Conservation (phyloP, 2,888 invertebrate genomes). For the Latrodectus elegans region DNA sequence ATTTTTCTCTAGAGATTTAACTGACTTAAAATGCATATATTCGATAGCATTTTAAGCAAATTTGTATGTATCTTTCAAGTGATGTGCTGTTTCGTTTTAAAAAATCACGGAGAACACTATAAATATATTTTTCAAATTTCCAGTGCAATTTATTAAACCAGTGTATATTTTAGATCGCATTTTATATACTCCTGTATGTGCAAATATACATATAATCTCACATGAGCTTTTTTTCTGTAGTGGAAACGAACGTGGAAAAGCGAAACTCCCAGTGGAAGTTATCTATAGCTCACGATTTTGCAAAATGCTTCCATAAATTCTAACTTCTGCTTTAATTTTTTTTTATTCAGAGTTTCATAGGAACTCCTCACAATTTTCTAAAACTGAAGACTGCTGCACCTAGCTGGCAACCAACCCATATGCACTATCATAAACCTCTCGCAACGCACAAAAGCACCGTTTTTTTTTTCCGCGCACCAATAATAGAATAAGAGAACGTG, state of each 20-base stretch:
- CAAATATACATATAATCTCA: no score
- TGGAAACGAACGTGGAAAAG: not conserved
- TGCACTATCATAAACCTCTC: conserved; percentile 36
- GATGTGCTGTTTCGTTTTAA: no score
- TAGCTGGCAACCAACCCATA: conserved; percentile 24
- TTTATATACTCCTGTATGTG: no score
- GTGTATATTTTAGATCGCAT: no score
- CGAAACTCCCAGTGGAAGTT: not conserved
- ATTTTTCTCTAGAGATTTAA: no score
- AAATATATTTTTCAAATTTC: no score
- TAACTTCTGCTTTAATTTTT: not conserved
- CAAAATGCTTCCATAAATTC: conserved; percentile 3
- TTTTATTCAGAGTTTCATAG: not conserved
- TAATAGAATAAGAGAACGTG: conserved; percentile 57
- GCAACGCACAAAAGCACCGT: conserved; percentile 18
- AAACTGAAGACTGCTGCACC: not conserved
- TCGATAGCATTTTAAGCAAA: no score
- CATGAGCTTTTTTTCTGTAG: no score
- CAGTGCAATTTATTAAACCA: no score
- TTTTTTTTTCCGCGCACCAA: conserved; percentile 37
- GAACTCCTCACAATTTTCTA: not conserved
- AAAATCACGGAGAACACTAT: no score
- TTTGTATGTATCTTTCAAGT: no score
- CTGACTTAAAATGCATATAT: no score
- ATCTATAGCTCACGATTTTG: not conserved